Evolutionary conservation across 2,797 vertebrate genomes (phyloP).

Genomic region (Sebastes baramenuke): DNA sequence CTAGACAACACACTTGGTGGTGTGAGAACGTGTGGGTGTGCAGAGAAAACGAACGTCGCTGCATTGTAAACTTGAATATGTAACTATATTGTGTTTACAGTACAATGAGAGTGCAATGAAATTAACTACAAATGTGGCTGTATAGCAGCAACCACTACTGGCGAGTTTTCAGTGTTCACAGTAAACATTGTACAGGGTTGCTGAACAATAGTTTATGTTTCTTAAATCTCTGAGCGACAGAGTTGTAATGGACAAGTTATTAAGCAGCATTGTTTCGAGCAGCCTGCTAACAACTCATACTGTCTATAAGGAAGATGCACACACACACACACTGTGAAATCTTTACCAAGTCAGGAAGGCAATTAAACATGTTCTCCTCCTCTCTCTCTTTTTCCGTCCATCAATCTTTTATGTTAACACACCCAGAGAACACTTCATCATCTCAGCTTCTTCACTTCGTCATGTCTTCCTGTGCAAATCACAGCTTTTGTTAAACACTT

Average conservation of each 20-base stretch:
- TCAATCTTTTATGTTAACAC: not conserved
- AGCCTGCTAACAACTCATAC: not conserved
- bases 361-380: not conserved
- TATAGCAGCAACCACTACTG: no score
- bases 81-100: not conserved
- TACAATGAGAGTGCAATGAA: not conserved
- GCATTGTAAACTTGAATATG: slow-evolving; percentile 3
- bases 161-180: not conserved
- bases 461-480: slow-evolving; percentile 2
- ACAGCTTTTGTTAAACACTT: slow-evolving; percentile 17
- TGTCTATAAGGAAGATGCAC: not conserved
- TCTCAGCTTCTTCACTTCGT: not conserved
- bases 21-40: slow-evolving; percentile 11
- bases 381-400: not conserved
- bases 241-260: not conserved
- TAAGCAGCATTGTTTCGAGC: slow-evolving; percentile 18
- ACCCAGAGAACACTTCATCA: slow-evolving; percentile 7
- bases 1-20: not conserved
- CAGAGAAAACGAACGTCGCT: slow-evolving; percentile 6
- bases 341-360: not conserved
- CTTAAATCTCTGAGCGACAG: not conserved
- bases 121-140: not conserved
- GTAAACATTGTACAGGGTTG: not conserved
- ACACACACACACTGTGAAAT: not conserved
- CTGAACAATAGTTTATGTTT: not conserved